Conservation (phyloP, 2,888 invertebrate genomes). For the Tinea pellionella region DNA sequence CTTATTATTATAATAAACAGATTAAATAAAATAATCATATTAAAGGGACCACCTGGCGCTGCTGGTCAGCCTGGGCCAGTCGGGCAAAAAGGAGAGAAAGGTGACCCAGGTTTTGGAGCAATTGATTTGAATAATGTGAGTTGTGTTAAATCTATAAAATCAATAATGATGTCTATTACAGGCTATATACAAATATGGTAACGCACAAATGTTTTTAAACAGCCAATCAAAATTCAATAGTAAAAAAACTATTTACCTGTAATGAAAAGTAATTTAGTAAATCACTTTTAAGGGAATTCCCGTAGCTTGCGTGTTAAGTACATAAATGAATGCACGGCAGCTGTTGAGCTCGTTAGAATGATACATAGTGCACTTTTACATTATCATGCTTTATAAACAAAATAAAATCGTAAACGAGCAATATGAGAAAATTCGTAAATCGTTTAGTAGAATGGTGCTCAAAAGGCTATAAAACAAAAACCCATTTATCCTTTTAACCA, state of each 20-base stretch:
- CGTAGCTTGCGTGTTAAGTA: slow-evolving; percentile 2
- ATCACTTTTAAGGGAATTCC: not conserved
- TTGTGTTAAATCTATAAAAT: no score
- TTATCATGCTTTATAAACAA: no score
- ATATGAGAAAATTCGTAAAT: not conserved
- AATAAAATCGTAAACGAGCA: not conserved
- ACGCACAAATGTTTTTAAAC: not conserved
- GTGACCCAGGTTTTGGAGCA: slow-evolving; percentile 66
- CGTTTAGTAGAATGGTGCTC: not conserved
- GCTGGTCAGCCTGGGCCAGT: slow-evolving; percentile 73
- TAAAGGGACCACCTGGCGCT: slow-evolving; percentile 77
- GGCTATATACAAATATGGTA: no score
- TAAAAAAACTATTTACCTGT: not conserved
- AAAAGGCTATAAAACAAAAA: not conserved
- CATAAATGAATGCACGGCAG: not conserved
- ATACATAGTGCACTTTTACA: not conserved
- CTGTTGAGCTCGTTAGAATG: slow-evolving; percentile 4
- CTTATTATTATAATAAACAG: not conserved
- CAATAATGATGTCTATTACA: no score
- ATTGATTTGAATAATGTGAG: slow-evolving; percentile 54
- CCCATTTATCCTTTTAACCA: slow-evolving; percentile 9
- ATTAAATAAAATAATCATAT: not conserved
- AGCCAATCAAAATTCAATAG: slow-evolving; percentile 1
- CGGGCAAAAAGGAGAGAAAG: slow-evolving; percentile 78
- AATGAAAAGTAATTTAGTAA: not conserved